Conservation (phyloP, 2,113 vertebrate genomes). For the Suncus etruscus region DNA sequence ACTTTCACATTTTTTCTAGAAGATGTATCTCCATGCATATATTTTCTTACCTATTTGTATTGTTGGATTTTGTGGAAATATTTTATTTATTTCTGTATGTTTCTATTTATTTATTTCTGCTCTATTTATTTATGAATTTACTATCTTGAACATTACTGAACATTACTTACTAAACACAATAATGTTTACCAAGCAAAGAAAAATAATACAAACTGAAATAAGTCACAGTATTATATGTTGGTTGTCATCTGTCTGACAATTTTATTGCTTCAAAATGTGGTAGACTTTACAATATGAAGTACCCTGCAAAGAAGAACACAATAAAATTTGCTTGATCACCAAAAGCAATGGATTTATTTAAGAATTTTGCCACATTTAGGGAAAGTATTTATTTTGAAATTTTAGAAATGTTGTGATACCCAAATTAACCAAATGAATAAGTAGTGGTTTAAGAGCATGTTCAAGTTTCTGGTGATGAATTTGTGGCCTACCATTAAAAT, state of each 20-base stretch:
- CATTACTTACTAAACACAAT: conserved; percentile 45
- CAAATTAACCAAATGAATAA: conserved; percentile 82
- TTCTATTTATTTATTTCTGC: not conserved
- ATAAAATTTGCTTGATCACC: conserved; percentile 77
- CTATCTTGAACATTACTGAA: not conserved
- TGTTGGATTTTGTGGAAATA: not conserved
- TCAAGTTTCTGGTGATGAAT: conserved; percentile 81
- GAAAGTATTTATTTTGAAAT: conserved; percentile 69
- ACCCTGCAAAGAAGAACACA: conserved; percentile 74
- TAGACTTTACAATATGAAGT: conserved; percentile 79
- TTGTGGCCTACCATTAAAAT: conserved; percentile 76
- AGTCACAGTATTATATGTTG: conserved; percentile 70
- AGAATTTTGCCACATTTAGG: conserved; percentile 69
- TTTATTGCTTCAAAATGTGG: conserved; percentile 80
- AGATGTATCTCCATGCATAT: not conserved
- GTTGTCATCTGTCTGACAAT: conserved; percentile 74
- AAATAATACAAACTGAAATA: conserved; percentile 72
- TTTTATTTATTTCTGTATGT: not conserved
- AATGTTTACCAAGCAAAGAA: conserved; percentile 59
- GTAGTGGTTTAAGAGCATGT: conserved; percentile 78
- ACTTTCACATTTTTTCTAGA: conserved; percentile 33
- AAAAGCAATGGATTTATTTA: conserved; percentile 54
- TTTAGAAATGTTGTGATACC: conserved; percentile 74
- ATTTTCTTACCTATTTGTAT: not conserved
- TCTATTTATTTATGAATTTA: not conserved